Percentiles rank a stretch among this genome's conserved stretches.
These are phyloP conservation scores for Cebus imitator DNA, from an alignment of 2,113 vertebrate genomes.

Conservation along the genomic window DNA sequence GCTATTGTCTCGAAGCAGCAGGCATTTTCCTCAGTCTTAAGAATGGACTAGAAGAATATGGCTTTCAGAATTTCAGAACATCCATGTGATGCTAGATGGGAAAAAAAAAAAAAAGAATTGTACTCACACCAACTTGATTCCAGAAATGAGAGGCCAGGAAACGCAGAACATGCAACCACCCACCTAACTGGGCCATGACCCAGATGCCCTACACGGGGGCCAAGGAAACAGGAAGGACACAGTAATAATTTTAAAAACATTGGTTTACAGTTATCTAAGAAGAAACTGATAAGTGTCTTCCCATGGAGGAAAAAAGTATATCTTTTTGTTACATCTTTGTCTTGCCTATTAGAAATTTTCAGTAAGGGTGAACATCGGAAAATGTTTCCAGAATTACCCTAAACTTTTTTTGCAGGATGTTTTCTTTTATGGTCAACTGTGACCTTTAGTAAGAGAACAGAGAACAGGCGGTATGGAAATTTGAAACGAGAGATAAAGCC, in stretches of 20 bases:
- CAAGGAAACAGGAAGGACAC: not conserved
- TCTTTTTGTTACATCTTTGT: not conserved
- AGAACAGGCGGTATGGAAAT: not conserved
- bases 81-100: not conserved
- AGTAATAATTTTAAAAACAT: not conserved
- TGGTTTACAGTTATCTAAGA: not conserved
- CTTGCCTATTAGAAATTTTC: not conserved
- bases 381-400: not conserved
- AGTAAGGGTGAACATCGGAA: not conserved
- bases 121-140: not conserved
- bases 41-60: rapidly evolving
- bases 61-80: not conserved
- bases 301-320: not conserved
- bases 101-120: not conserved
- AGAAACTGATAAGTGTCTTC: not conserved
- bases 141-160: not conserved
- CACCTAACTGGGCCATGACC: not conserved
- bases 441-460: not conserved
- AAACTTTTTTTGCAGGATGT: not conserved
- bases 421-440: not conserved
- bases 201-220: not conserved
- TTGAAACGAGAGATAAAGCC: not conserved
- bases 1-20: not conserved
- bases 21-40: not conserved
- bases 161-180: not conserved